A percentile compares a stretch with the other conserved stretches of the same genome.
Evolutionary conservation across 2,797 vertebrate genomes (phyloP).

Genomic region (Micrastur ruficollis): DNA sequence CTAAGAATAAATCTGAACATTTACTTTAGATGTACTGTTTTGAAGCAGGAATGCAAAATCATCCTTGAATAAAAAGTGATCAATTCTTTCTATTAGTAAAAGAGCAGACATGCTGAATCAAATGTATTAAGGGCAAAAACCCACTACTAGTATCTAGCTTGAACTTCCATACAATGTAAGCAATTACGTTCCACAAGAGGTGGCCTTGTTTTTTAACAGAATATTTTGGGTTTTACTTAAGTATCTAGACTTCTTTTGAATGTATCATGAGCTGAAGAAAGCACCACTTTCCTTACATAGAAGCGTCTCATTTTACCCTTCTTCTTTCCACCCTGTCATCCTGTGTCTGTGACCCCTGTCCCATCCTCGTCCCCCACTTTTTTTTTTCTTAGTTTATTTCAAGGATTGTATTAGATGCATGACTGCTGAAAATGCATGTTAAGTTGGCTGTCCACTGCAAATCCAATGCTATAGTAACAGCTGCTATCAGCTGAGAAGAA

Average conservation of each 20-base stretch:
- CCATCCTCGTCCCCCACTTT: accelerated
- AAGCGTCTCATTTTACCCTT: neutral
- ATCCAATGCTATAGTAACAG: neutral
- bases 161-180: neutral
- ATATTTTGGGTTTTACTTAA: neutral
- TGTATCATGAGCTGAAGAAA: neutral
- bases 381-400: neutral
- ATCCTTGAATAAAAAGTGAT: neutral
- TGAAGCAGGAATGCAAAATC: neutral
- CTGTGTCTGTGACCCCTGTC: neutral
- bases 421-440: neutral
- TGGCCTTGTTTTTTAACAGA: neutral
- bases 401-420: neutral
- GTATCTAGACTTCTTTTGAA: neutral
- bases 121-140: neutral
- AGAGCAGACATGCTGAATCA: neutral
- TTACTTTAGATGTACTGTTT: neutral
- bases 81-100: neutral
- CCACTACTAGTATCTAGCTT: neutral
- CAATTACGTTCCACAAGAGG: neutral
- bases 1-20: neutral
- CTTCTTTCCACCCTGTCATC: neutral
- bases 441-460: neutral
- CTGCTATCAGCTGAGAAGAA: neutral
- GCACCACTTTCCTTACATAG: neutral